Evolutionary conservation across 92 coral and sea anemone genomes (phyloP), one percentile per base, ranked within the genome.

Genomic region (Parazoanthus swiftii): DNA sequence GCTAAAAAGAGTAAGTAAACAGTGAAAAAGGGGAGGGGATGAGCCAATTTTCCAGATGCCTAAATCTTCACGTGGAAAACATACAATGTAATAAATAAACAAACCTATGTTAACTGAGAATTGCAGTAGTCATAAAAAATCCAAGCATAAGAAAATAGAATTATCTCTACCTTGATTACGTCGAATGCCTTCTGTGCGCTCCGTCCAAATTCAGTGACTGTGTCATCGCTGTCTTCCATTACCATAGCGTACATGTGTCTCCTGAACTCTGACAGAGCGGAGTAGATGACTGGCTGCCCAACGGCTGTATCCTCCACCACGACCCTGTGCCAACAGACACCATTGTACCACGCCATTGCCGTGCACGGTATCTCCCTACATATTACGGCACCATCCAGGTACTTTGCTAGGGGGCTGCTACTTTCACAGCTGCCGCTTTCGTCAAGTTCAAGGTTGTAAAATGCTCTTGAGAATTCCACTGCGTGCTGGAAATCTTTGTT

Each of bases 191-290:
- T 82, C 23, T 10, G 86, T 20, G 86, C 63, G 8, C 76, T 82
- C 25, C 77, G 73, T 43, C 86, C 86, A 68, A 66, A 82, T 65
- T 82, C 86, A 0, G 86, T 66, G 9, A 82, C 86, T n/a, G 35
- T 25, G 39, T 68, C n/a, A 29, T 82, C 77, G 46, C n/a, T 25
- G 39, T 26, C 23, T n/a, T 82, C 77, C 39, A 68, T 82, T 73
- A 82, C 86, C 77, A 82, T 82, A 18, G 86, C 48, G 77, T 82
- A 82, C 86, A 82, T 82, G 77, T 82, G 51, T 23, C 65, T 21
- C 77, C 86, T 67, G 2, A 82, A 76, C 77, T 46, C 86, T n/a
- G 86, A 66, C 65, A 82, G 21, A 18, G 86, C 86, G 1, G 54
- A 59, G 23, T 68, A 65, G 13, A 82, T 82, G 77, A 18, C 58